These are phyloP conservation scores for Hiodon alosoides DNA, from an alignment of 2,113 vertebrate species.

Conservation along the genomic window DNA sequence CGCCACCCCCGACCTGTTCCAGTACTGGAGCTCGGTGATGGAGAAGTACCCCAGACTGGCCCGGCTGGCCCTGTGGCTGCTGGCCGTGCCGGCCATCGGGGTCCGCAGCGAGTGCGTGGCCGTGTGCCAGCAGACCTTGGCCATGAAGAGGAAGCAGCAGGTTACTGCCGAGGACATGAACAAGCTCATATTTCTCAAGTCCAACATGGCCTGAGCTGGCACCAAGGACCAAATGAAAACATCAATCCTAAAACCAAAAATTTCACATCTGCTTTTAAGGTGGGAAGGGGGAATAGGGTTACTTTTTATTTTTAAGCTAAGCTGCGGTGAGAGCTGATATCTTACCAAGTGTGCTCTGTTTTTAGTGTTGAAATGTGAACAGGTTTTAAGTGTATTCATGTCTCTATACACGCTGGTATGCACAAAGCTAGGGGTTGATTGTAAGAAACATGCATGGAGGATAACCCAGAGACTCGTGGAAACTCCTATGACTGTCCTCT, in stretches of 20 bases:
- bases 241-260: slow-evolving; percentile 1
- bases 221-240: slow-evolving; percentile 33
- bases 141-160: slow-evolving; percentile 85
- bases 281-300: not conserved
- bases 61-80: slow-evolving; percentile 91
- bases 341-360: too few relatives aligned
- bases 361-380: too few relatives aligned
- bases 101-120: slow-evolving; percentile 82
- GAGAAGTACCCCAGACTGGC: slow-evolving; percentile 90
- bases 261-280: not conserved
- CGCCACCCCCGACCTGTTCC: slow-evolving; percentile 84
- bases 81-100: slow-evolving; percentile 91
- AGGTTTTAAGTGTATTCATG: too few relatives aligned
- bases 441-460: too few relatives aligned
- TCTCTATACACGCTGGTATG: too few relatives aligned
- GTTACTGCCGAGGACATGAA: slow-evolving; percentile 96
- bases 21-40: slow-evolving; percentile 92
- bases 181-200: slow-evolving; percentile 98
- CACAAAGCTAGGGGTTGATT: too few relatives aligned
- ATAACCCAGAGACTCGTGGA: too few relatives aligned
- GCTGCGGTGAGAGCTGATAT: too few relatives aligned
- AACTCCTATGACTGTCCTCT: too few relatives aligned
- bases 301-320: not conserved
- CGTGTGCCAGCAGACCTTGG: slow-evolving; percentile 90
- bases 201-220: slow-evolving; percentile 85